Percentiles rank a stretch among this genome's conserved stretches.
These are phyloP conservation scores for Sinhomidia bicolor DNA, from an alignment of 2,888 invertebrate species.

Conservation along the genomic window DNA sequence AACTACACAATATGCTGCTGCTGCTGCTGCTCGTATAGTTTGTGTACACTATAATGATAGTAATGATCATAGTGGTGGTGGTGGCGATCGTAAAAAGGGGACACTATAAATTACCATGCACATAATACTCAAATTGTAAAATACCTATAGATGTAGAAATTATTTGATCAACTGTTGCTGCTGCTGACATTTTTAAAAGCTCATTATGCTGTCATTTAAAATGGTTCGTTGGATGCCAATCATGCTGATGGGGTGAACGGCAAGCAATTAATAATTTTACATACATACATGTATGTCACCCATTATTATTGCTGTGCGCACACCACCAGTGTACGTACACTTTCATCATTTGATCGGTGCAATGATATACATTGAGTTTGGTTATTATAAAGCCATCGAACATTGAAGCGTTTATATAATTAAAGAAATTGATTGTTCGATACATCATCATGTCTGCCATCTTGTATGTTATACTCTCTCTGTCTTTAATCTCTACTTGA, in stretches of 20 bases:
- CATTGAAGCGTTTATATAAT: conserved; percentile 26
- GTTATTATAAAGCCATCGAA: background rate
- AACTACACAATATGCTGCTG: too few relatives aligned
- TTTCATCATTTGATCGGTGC: conserved; percentile 16
- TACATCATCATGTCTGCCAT: background rate
- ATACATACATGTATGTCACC: conserved; percentile 11
- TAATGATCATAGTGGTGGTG: background rate
- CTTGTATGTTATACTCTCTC: conserved; percentile 14
- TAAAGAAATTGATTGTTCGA: conserved; percentile 33
- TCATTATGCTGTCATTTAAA: conserved; percentile 62
- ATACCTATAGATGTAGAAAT: background rate
- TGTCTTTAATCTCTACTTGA: background rate
- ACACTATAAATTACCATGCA: background rate
- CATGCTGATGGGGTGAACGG: conserved; percentile 47
- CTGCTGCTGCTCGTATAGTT: too few relatives aligned
- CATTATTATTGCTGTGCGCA: background rate
- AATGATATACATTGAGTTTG: too few relatives aligned
- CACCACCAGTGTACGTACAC: too few relatives aligned
- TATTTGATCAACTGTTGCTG: conserved; percentile 33
- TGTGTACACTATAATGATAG: background rate
- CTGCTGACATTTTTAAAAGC: conserved; percentile 13
- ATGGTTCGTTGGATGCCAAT: conserved; percentile 37
- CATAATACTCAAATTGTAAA: too few relatives aligned
- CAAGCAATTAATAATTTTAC: conserved; percentile 49
- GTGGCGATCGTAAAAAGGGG: background rate